A percentile compares a stretch with the other conserved stretches of the same genome.
Conservation (phyloP, 2,797 vertebrate genomes). For the Ataeniobius toweri region DNA sequence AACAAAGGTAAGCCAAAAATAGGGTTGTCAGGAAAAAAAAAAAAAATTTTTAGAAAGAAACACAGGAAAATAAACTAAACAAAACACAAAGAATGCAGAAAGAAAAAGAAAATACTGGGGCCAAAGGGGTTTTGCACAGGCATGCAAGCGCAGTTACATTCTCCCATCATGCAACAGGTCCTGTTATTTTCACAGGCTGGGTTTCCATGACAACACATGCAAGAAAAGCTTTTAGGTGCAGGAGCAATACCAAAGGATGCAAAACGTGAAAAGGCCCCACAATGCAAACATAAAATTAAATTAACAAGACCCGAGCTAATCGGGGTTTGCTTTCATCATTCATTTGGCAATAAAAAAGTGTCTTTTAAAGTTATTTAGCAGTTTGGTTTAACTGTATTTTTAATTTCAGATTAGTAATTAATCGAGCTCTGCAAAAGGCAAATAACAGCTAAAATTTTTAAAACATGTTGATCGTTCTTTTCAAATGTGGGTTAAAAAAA, state of each 20-base stretch:
- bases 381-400: conserved; percentile 78
- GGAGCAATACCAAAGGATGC: conserved; percentile 98
- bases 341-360: conserved; percentile 75
- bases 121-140: conserved; percentile 76
- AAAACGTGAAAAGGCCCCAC: conserved; percentile 96
- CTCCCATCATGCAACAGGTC: conserved; percentile 96
- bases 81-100: conserved; percentile 67
- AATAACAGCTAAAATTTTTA: conserved; percentile 74
- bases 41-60: conserved; percentile 45
- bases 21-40: conserved; percentile 50
- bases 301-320: conserved; percentile 84
- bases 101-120: conserved; percentile 64
- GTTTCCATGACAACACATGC: conserved; percentile 95
- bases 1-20: conserved; percentile 67
- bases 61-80: conserved; percentile 52
- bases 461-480: conserved; percentile 77
- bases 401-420: conserved; percentile 74
- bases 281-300: conserved; percentile 93
- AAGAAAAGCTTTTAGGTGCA: conserved; percentile 87
- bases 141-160: conserved; percentile 98
- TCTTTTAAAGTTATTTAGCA: conserved; percentile 81
- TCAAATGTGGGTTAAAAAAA: conserved; percentile 99
- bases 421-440: conserved; percentile 75
- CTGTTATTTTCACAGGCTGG: conserved; percentile 86
- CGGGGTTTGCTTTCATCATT: conserved; percentile 87